Evolutionary conservation across 2,888 invertebrate species (phyloP), one percentile per base, ranked within the genome.

Genomic region (Machimus rusticus): DNA sequence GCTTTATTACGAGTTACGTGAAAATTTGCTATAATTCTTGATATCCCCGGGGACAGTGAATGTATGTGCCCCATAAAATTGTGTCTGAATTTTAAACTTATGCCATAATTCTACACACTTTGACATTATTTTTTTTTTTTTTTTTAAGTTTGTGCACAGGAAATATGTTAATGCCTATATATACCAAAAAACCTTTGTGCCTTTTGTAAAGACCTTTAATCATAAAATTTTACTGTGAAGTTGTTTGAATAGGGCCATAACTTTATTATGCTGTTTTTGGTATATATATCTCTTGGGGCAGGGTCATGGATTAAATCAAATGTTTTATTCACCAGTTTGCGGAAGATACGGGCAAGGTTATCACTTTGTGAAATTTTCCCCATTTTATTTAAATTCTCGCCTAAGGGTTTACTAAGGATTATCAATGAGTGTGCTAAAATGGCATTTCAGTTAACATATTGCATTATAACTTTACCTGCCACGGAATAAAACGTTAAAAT

Each of bases 1-100:
- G n/a, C 43, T 78, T 39, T 78, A 78, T 46, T 78, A 43, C 78
- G 55, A 81, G 46, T 81, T 51, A 81, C 51, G 55, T 55, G 81
- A 37, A 81, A 81, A 51, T 81, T 81, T 81, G 81, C 31, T 51
- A 81, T 81, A 46, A 81, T 81, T 81, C 31, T 31, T 51, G 23
- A 55, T 51, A 55, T 55, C 81, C 46, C 81, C 66, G 28, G 23
- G 66, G 28, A 66, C 66, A 55, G 28, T 12, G 28, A 66, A 66
- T 66, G 23, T 19, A 66, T 66, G 28, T 66, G 66, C 23, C 19
- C 19, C 23, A 66, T 66, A 66, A 66, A 66, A 23, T 23, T 66
- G 66, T 28, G 28, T 66, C 66, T 23, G 66, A 66, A 66, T 66
- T 66, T 66, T 28, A 23, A 23, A 66, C 66, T 66, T 66, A 14